Percentiles rank a stretch among this genome's conserved stretches.
These are phyloP conservation scores for Platycheirus albimanus DNA, from an alignment of 2,888 invertebrate genomes.

Conservation along the genomic window DNA sequence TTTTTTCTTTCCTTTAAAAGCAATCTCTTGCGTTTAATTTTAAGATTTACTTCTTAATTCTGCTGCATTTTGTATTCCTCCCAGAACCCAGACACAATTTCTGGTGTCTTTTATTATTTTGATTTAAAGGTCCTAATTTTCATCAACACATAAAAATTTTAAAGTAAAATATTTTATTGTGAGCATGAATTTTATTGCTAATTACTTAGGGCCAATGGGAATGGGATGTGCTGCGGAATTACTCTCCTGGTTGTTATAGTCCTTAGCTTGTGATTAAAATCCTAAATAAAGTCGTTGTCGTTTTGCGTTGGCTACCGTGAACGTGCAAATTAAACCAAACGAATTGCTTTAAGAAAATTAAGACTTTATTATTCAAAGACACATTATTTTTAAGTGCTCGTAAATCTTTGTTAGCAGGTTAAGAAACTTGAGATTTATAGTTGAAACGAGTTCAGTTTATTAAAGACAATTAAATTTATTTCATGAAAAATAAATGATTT, in stretches of 20 bases:
- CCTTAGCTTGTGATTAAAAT: slow-evolving; percentile 5
- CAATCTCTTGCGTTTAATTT: slow-evolving; percentile 41
- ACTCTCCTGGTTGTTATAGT: neutral
- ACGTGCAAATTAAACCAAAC: neutral
- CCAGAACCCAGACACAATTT: neutral
- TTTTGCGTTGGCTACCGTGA: neutral
- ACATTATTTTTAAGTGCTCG: slow-evolving; percentile 7
- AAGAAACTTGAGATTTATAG: too few species aligned
- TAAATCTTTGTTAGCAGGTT: slow-evolving; percentile 3
- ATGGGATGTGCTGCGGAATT: slow-evolving; percentile 14
- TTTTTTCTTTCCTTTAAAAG: slow-evolving; percentile 42
- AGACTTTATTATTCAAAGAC: slow-evolving; percentile 19
- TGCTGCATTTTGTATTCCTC: neutral
- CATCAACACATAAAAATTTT: too few species aligned
- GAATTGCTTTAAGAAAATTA: slow-evolving; percentile 1
- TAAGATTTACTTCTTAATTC: slow-evolving; percentile 38
- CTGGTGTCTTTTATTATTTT: neutral
- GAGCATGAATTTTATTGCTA: slow-evolving; percentile 32
- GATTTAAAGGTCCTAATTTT: too few species aligned
- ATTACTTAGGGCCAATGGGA: slow-evolving; percentile 21
- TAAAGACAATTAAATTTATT: too few species aligned
- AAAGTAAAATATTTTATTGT: too few species aligned
- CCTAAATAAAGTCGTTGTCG: neutral
- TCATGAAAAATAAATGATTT: too few species aligned
- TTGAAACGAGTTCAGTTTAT: too few species aligned